phyloP scores from a whole-genome alignment of 2,797 vertebrate species.

The Channa striata region DNA sequence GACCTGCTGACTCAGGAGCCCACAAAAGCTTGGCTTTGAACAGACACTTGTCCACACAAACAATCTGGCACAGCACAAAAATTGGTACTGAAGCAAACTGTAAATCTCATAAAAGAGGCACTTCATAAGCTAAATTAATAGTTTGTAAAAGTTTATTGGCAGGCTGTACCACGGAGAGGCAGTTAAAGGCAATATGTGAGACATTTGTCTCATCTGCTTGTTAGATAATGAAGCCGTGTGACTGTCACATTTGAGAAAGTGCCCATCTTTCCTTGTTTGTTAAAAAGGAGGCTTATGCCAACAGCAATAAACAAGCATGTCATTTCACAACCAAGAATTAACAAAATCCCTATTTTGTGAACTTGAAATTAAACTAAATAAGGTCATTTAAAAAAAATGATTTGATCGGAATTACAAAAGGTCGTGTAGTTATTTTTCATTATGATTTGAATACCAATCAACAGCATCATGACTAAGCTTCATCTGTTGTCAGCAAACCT shows the following conservation, averaged over 20 bases:
- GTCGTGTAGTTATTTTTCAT: not conserved
- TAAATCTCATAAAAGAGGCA: constrained; percentile 30
- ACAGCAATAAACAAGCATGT: not conserved
- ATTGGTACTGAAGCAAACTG: constrained; percentile 16
- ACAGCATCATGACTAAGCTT: not conserved
- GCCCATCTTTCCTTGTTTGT: constrained; percentile 1
- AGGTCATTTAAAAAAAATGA: not conserved
- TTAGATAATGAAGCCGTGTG: constrained; percentile 12
- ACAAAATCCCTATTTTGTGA: not conserved
- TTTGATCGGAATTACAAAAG: not conserved
- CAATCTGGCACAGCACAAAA: constrained; percentile 20
- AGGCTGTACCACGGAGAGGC: not conserved
- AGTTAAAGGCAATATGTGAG: constrained; percentile 17
- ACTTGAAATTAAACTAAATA: not conserved
- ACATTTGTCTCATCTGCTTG: constrained; percentile 20
- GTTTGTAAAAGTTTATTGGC: constrained; percentile 44
- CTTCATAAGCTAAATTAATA: constrained; percentile 27
- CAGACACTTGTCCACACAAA: constrained; percentile 13
- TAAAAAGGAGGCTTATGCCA: not conserved
- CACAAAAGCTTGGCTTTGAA: constrained; percentile 13
- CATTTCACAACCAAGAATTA: not conserved
- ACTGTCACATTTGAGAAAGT: constrained; percentile 6
- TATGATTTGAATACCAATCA: not conserved
- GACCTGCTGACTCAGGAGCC: constrained; percentile 44
- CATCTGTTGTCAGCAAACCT: not conserved